A percentile compares a stretch with the other conserved stretches of the same genome.
Conservation (phyloP, 2,797 vertebrate genomes). For the Rostrhamus sociabilis region DNA sequence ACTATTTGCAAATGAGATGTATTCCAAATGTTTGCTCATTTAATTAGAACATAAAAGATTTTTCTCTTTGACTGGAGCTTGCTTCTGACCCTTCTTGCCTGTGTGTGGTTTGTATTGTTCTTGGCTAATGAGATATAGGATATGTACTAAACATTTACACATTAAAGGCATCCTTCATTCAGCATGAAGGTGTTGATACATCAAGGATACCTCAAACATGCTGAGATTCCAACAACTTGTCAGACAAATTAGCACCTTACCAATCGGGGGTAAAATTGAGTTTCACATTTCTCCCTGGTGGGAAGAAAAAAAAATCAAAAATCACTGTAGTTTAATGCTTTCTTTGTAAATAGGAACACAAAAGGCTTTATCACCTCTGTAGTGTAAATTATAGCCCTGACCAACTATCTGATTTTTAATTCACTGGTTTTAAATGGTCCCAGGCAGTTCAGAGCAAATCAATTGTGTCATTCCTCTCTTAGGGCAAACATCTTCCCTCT, state of each 20-base stretch:
- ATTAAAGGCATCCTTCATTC: constrained; percentile 85
- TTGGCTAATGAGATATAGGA: constrained; percentile 87
- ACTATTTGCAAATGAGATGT: neutral
- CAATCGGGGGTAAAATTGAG: constrained; percentile 84
- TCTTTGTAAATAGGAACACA: constrained; percentile 53
- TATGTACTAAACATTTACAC: constrained; percentile 83
- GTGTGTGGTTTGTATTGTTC: constrained; percentile 69
- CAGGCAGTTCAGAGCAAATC: constrained; percentile 22
- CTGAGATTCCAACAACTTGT: constrained; percentile 87
- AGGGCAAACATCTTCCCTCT: neutral
- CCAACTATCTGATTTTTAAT: constrained; percentile 55
- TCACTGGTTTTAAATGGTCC: constrained; percentile 67
- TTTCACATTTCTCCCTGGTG: constrained; percentile 82
- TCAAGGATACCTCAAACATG: constrained; percentile 91
- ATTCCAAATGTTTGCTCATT: constrained; percentile 44
- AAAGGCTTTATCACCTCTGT: constrained; percentile 49
- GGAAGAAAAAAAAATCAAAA: constrained; percentile 46
- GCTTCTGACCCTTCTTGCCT: constrained; percentile 47
- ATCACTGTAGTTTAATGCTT: constrained; percentile 58
- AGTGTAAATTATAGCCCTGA: constrained; percentile 52
- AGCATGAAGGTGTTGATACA: constrained; percentile 90
- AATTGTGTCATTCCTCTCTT: neutral
- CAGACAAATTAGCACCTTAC: constrained; percentile 90
- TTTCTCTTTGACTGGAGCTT: constrained; percentile 47
- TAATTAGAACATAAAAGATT: constrained; percentile 66